Conservation (phyloP, 2,113 vertebrate genomes). For the Stigmatopora argus region DNA sequence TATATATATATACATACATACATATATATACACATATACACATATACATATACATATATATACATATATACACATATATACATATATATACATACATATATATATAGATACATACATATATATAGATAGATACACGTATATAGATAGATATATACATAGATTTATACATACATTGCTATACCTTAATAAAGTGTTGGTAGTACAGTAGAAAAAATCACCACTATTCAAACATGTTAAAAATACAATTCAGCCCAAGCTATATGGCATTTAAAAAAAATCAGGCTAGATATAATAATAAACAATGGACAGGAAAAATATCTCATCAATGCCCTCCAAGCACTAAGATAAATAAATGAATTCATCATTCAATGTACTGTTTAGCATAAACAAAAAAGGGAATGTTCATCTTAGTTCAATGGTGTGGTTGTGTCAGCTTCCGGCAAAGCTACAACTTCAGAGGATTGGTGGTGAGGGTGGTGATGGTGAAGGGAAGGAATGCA, state of each 20-base stretch:
- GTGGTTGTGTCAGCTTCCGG: constrained; percentile 54
- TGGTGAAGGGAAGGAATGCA: constrained; percentile 28
- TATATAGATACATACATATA: no score
- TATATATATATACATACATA: no score
- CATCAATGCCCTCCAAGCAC: constrained; percentile 33
- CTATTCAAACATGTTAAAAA: not conserved
- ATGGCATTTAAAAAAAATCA: not conserved
- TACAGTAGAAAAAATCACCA: no score
- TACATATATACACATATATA: no score
- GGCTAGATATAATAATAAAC: not conserved
- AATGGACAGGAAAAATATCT: not conserved
- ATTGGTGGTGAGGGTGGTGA: constrained; percentile 20
- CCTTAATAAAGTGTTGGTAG: no score
- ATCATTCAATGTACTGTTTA: constrained; percentile 49
- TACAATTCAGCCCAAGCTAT: not conserved
- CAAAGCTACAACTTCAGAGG: constrained; percentile 55
- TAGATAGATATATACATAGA: no score
- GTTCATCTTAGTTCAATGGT: constrained; percentile 49
- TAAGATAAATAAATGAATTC: constrained; percentile 31
- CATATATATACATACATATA: no score
- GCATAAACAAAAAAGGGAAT: constrained; percentile 60
- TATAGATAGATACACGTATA: no score
- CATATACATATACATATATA: no score
- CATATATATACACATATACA: no score
- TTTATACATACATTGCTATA: no score